phyloP scores from a whole-genome alignment of 2,797 vertebrate species.

The Triplophysa bombifrons region DNA sequence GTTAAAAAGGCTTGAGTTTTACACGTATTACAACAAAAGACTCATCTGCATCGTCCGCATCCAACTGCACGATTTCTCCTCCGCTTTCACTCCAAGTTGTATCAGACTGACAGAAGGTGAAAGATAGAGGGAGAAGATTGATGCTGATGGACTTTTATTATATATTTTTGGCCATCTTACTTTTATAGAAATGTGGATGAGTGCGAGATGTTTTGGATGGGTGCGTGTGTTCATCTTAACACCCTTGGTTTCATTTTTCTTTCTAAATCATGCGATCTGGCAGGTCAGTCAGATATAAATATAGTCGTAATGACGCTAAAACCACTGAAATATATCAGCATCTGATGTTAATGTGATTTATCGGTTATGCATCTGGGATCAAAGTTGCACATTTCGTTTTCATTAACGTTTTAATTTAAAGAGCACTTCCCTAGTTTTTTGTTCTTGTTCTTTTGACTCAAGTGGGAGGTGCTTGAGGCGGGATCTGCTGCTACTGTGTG shows the following conservation, averaged over 20 bases:
- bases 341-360: constrained; percentile 84
- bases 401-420: constrained; percentile 16
- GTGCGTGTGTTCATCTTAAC: constrained; percentile 49
- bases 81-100: constrained; percentile 39
- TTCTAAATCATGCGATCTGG: constrained; percentile 48
- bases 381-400: constrained; percentile 36
- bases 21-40: constrained; percentile 67
- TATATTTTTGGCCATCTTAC: constrained; percentile 6
- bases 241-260: constrained; percentile 17
- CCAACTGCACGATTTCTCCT: constrained; percentile 52
- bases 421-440: constrained; percentile 64
- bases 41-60: constrained; percentile 69
- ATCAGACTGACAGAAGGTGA: constrained; percentile 30
- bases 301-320: constrained; percentile 29
- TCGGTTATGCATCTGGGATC: constrained; percentile 48
- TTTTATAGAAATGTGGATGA: constrained; percentile 41
- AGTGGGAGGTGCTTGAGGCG: constrained; percentile 77
- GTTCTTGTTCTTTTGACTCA: constrained; percentile 66
- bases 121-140: constrained; percentile 26
- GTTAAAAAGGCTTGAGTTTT: constrained; percentile 70
- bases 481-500: constrained; percentile 88
- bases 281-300: constrained; percentile 22
- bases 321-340: constrained; percentile 63
- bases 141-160: constrained; percentile 24
- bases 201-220: constrained; percentile 25